Conservation (phyloP, 2,888 invertebrate species). For the Rhagophthalmus giganteus region DNA sequence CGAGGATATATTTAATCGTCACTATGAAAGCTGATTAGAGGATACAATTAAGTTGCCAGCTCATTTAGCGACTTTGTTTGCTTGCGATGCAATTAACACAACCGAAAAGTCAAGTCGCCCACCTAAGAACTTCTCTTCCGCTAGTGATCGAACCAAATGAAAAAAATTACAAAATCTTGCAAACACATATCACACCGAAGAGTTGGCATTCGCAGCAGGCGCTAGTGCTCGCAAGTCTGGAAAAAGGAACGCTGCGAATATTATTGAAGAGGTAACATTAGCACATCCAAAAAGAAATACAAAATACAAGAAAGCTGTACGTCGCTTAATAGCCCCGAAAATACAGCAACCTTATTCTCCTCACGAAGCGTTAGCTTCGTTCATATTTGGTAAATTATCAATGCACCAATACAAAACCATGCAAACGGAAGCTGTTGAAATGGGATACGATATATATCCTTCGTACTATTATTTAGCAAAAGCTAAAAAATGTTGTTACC, state of each 20-base stretch:
- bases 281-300: neutral
- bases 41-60: neutral
- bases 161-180: neutral
- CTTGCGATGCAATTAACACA: neutral
- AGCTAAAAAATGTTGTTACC: too few relatives aligned
- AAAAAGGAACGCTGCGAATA: neutral
- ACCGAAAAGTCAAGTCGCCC: neutral
- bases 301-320: neutral
- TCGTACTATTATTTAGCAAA: too few relatives aligned
- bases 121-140: neutral
- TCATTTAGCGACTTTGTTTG: neutral
- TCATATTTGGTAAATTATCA: neutral
- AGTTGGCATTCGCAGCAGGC: neutral
- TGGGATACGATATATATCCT: too few relatives aligned
- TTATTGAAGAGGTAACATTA: neutral
- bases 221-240: neutral
- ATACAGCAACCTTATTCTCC: neutral
- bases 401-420: neutral
- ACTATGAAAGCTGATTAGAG: neutral
- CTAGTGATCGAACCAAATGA: neutral
- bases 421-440: neutral
- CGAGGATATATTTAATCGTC: too few relatives aligned
- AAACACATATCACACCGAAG: neutral
- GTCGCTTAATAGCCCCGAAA: neutral
- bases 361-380: neutral